Evolutionary conservation across 2,113 vertebrate genomes (phyloP), one percentile per base, ranked within the genome.

Genomic region (Phodopus roborovskii): DNA sequence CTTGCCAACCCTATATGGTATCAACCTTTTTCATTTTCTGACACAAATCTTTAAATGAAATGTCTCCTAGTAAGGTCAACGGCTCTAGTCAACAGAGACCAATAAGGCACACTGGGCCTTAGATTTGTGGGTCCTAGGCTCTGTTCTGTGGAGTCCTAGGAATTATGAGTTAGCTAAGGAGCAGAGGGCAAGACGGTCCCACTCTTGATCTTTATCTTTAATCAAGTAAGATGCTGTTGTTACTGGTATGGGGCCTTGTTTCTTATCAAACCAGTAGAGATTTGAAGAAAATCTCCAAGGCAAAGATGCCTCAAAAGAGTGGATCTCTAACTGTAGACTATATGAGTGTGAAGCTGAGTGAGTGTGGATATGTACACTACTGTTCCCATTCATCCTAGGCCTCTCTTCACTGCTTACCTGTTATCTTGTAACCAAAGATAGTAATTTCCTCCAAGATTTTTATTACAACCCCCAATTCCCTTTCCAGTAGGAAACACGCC

Each of bases 221-320:
- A n/a, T 93, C 39, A 91, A 79, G 42, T 74, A 97, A 94, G 30
- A 90, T 84, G 95, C 53, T 91, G 19, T 88, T 96, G 89, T 90
- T 88, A 89, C 6, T 66, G 45, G 15, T n/a, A 56, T 88, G 45
- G 15, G 53, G 6, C 19, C 45, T 90, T 96, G 6, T 87, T 86
- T 90, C 64, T 92, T 90, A 87, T 1, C 73, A 53, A 92, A 71
- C 28, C 7, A 73, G 70, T 62, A 92, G 62, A 50, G 84, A 77
- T 58, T 66, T 90, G 50, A 74, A 96, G 58, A 95, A 56, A 58
- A 90, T 74, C 5, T 84, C n/a, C 82, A 89, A 94, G 26, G 81
- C 82, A n/a, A 90, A 30, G 19, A 24, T 10, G 62, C 78, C 36
- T 93, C 82, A 93, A 79, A 95, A 85, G 17, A 70, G 15, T 88